Evolutionary conservation across 2,113 vertebrate species (phyloP).

Genomic region (Nothobranchius furzeri): DNA sequence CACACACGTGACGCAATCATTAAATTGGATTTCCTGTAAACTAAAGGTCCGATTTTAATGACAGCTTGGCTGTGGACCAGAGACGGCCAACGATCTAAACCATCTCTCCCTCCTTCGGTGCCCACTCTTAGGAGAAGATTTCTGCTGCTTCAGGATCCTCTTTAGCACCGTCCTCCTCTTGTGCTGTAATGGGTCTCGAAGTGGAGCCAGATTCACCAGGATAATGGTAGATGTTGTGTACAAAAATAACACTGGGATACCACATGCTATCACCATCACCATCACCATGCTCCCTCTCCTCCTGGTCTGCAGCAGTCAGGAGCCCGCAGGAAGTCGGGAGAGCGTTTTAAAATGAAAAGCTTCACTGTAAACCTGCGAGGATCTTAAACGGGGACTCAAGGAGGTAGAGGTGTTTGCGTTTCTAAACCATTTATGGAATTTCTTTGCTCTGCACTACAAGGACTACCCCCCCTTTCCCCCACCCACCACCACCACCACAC

Average conservation of each 20-base stretch:
- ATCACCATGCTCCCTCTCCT: conserved; percentile 47
- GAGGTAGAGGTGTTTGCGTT: conserved; percentile 44
- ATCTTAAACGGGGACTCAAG: conserved; percentile 40
- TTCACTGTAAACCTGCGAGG: conserved; percentile 32
- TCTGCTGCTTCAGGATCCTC: conserved; percentile 27
- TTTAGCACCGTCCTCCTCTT: conserved; percentile 61
- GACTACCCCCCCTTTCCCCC: too few species aligned
- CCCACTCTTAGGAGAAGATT: conserved; percentile 35
- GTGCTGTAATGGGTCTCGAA: conserved; percentile 61
- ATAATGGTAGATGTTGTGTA: conserved; percentile 61
- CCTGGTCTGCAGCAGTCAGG: conserved; percentile 44
- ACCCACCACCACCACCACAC: too few species aligned
- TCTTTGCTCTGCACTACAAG: conserved; percentile 48
- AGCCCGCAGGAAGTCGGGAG: conserved; percentile 38
- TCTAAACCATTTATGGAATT: conserved; percentile 40
- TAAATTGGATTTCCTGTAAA: conserved; percentile 27
- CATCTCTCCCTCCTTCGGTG: conserved; percentile 10
- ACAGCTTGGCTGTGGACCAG: conserved; percentile 16
- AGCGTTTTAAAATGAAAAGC: conserved; percentile 41
- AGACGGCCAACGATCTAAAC: neutral
- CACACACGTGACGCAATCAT: conserved; percentile 10
- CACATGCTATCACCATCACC: conserved; percentile 49
- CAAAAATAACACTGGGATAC: conserved; percentile 62
- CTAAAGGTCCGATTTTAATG: conserved; percentile 13
- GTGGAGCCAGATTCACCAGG: conserved; percentile 55